These are phyloP conservation scores for Pachycephala philippinensis DNA, from an alignment of 2,113 vertebrate genomes.

Conservation along the genomic window DNA sequence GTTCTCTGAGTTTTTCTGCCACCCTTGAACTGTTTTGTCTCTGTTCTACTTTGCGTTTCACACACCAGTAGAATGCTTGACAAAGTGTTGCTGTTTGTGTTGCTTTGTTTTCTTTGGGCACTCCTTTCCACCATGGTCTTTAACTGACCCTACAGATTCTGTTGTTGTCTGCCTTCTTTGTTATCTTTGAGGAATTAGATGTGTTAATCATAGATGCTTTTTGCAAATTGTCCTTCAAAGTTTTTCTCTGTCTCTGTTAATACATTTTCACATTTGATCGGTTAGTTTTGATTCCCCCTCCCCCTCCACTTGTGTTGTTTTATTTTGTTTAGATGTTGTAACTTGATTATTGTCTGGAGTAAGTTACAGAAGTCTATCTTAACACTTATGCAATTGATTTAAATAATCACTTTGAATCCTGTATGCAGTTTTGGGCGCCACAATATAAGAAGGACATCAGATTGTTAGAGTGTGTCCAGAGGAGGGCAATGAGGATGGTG, in stretches of 20 bases:
- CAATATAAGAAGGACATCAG: neutral
- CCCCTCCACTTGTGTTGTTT: accelerated
- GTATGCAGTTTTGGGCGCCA: neutral
- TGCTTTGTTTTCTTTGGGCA: neutral
- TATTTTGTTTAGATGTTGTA: neutral
- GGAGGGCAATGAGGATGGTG: neutral
- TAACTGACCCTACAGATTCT: neutral
- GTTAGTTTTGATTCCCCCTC: neutral
- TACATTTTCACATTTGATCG: neutral
- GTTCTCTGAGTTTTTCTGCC: neutral
- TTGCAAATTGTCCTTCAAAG: neutral
- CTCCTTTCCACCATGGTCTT: neutral
- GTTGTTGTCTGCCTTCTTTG: neutral
- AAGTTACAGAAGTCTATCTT: neutral
- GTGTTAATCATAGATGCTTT: neutral
- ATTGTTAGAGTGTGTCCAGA: neutral
- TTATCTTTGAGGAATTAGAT: neutral
- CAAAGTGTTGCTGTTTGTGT: neutral
- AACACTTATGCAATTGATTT: neutral
- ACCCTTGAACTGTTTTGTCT: neutral
- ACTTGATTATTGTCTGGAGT: neutral
- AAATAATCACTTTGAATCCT: neutral
- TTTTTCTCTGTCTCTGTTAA: neutral
- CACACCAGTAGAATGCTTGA: neutral
- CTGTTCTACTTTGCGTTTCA: neutral